phyloP scores from a whole-genome alignment of 2,888 invertebrate genomes.

The Melanchra persicariae region DNA sequence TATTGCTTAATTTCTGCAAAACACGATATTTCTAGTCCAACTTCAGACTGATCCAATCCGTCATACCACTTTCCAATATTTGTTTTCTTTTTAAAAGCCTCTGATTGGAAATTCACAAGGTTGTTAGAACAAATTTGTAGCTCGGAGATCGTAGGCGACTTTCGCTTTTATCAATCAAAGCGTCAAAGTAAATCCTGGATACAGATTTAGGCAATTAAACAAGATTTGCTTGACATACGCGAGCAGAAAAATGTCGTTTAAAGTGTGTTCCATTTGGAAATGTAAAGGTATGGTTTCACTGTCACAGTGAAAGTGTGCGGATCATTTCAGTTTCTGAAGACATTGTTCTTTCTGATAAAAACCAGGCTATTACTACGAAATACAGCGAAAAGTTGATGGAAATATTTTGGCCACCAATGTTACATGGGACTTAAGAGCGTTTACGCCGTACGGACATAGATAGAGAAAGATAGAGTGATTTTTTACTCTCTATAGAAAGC shows the following conservation, averaged over 20 bases:
- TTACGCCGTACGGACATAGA: too few species aligned
- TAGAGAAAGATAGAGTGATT: too few species aligned
- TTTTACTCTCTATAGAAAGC: too few species aligned
- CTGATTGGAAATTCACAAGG: conserved; percentile 40
- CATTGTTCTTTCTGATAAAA: not conserved
- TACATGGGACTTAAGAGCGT: too few species aligned
- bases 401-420: too few species aligned
- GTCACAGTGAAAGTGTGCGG: not conserved
- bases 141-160: conserved; percentile 1
- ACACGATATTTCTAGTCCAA: not conserved
- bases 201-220: conserved; percentile 33
- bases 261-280: not conserved
- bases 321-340: not conserved
- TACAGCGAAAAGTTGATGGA: not conserved
- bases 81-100: conserved; percentile 26
- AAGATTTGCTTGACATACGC: not conserved
- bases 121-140: conserved; percentile 41
- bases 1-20: not conserved
- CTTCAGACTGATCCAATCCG: not conserved
- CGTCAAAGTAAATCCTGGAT: conserved; percentile 37
- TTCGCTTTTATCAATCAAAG: conserved; percentile 55
- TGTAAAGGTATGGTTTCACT: not conserved
- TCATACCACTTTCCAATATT: conserved; percentile 15
- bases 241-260: not conserved
- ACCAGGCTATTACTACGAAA: not conserved